A percentile compares a stretch with the other conserved stretches of the same genome.
Conservation (phyloP, 1,140 invertebrate genomes). For the Planococcus citri region DNA sequence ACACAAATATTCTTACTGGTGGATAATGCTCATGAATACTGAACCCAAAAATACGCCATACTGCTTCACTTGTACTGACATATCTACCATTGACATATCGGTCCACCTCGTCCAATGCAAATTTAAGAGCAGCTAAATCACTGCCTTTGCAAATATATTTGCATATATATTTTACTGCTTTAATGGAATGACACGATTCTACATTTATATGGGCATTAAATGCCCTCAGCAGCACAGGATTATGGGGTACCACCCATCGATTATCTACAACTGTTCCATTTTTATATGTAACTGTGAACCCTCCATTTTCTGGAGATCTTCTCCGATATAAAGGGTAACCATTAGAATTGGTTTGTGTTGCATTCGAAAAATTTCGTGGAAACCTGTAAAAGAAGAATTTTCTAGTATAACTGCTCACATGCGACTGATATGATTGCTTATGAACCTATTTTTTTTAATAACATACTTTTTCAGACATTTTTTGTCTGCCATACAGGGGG, state of each 20-base stretch:
- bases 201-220: slow-evolving; percentile 34
- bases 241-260: slow-evolving; percentile 35
- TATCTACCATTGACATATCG: slow-evolving; percentile 32
- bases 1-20: slow-evolving; percentile 29
- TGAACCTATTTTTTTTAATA: background rate
- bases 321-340: slow-evolving; percentile 35
- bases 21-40: slow-evolving; percentile 33
- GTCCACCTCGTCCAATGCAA: slow-evolving; percentile 33
- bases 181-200: slow-evolving; percentile 34
- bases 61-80: slow-evolving; percentile 32
- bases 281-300: slow-evolving; percentile 23
- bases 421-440: slow-evolving; percentile 31
- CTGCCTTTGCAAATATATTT: slow-evolving; percentile 36
- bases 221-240: slow-evolving; percentile 30
- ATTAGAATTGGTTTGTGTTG: slow-evolving; percentile 32
- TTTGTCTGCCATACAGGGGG: slow-evolving; percentile 38
- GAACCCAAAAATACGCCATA: slow-evolving; percentile 34
- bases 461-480: slow-evolving; percentile 35
- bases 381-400: slow-evolving; percentile 31
- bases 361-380: slow-evolving; percentile 30
- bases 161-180: slow-evolving; percentile 35
- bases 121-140: slow-evolving; percentile 20
- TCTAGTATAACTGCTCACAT: slow-evolving; percentile 32
- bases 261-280: slow-evolving; percentile 34
- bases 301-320: slow-evolving; percentile 25